Evolutionary conservation across 2,888 invertebrate species (phyloP).

Genomic region (Leptothorax acervorum): DNA sequence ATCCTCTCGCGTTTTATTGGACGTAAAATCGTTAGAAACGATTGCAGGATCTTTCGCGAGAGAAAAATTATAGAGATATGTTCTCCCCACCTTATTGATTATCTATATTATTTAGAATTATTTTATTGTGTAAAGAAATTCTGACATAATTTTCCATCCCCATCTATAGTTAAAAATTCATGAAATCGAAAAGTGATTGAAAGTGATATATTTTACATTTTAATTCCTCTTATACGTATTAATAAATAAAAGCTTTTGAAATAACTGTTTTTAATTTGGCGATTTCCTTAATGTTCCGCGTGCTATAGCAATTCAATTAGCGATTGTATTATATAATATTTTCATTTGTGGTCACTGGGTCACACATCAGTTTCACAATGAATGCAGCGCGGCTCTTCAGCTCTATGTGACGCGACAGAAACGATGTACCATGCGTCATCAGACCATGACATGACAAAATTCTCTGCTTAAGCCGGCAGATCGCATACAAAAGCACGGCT

Average conservation of each 20-base stretch:
- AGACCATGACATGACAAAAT: slow-evolving; percentile 64
- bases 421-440: slow-evolving; percentile 60
- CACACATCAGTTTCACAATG: slow-evolving; percentile 56
- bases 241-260: not conserved
- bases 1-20: slow-evolving; percentile 18
- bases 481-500: slow-evolving; percentile 68
- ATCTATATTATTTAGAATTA: not conserved
- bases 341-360: slow-evolving; percentile 63
- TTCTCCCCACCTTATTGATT: not conserved
- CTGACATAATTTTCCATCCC: not conserved
- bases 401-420: slow-evolving; percentile 62
- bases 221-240: not conserved
- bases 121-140: not conserved
- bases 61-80: not conserved
- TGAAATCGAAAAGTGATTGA: not conserved
- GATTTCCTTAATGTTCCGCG: not conserved
- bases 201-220: not conserved
- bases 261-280: not conserved
- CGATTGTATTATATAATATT: slow-evolving; percentile 7
- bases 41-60: slow-evolving; percentile 5
- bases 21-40: slow-evolving; percentile 29
- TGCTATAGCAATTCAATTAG: slow-evolving; percentile 27
- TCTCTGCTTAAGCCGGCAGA: slow-evolving; percentile 39
- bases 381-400: slow-evolving; percentile 25
- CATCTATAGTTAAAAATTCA: not conserved